Evolutionary conservation across 2,888 invertebrate species (phyloP).

Genomic region (Parasteatoda lunata): DNA sequence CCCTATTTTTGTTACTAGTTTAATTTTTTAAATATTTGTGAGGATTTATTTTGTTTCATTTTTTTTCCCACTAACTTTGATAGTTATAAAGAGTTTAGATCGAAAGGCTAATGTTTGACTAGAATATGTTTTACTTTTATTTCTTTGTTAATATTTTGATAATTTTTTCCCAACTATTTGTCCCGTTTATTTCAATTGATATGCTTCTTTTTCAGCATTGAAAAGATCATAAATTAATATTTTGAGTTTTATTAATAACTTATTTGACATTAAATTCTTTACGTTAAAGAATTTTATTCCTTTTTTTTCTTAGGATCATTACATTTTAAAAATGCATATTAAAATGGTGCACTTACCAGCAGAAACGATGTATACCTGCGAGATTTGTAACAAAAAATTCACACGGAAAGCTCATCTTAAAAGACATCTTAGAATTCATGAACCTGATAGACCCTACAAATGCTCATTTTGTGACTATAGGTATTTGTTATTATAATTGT

Average conservation of each 20-base stretch:
- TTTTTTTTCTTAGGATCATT: slow-evolving; percentile 73
- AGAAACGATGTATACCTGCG: slow-evolving; percentile 74
- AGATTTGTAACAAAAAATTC: slow-evolving; percentile 74
- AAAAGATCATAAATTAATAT: too few species aligned
- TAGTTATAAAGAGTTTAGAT: background rate
- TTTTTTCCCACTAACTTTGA: background rate
- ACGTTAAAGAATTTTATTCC: background rate
- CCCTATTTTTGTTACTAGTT: background rate
- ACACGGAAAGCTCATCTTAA: slow-evolving; percentile 75
- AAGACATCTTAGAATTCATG: slow-evolving; percentile 75
- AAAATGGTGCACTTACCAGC: slow-evolving; percentile 76
- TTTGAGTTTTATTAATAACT: too few species aligned
- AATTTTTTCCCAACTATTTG: too few species aligned
- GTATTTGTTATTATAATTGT: slow-evolving; percentile 69
- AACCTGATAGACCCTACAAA: slow-evolving; percentile 75
- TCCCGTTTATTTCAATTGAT: too few species aligned
- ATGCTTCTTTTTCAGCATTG: too few species aligned
- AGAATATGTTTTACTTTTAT: too few species aligned
- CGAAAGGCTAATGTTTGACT: too few species aligned
- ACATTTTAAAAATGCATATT: slow-evolving; percentile 75
- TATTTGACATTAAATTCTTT: background rate
- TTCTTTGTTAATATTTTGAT: too few species aligned
- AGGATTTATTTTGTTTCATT: background rate
- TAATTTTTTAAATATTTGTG: background rate
- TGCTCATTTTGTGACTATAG: slow-evolving; percentile 75